Evolutionary conservation across 2,797 vertebrate genomes (phyloP).

Genomic region (Ficedula albicollis): DNA sequence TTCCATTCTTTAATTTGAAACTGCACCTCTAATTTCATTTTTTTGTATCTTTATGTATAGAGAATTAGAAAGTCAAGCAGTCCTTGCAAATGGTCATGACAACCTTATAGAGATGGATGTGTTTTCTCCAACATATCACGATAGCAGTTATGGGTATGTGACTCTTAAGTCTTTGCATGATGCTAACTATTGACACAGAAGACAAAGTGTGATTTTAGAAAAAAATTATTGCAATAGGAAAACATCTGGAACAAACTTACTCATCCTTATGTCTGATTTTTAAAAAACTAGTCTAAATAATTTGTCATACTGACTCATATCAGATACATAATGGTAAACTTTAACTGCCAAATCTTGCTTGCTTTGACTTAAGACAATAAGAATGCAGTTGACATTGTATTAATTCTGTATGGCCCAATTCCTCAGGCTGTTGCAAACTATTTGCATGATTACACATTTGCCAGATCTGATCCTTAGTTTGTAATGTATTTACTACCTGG

Average conservation of each 20-base stretch:
- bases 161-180: constrained; percentile 75
- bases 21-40: constrained; percentile 71
- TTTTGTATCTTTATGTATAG: constrained; percentile 79
- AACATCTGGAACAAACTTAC: not conserved
- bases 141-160: constrained; percentile 82
- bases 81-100: constrained; percentile 83
- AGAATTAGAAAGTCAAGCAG: constrained; percentile 84
- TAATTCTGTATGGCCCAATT: not conserved
- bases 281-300: not conserved
- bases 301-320: not conserved
- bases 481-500: not conserved
- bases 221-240: not conserved
- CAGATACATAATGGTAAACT: not conserved
- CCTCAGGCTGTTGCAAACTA: not conserved
- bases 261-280: not conserved
- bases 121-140: constrained; percentile 80
- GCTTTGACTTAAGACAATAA: not conserved
- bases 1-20: constrained; percentile 17
- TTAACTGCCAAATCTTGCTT: not conserved
- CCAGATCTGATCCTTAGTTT: not conserved
- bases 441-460: not conserved
- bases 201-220: not conserved
- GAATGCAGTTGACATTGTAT: not conserved
- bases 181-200: constrained; percentile 60
- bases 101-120: constrained; percentile 85